Evolutionary conservation across 2,888 invertebrate species (phyloP), one percentile per base, ranked within the genome.

Genomic region (Didymodactylos carnosus): DNA sequence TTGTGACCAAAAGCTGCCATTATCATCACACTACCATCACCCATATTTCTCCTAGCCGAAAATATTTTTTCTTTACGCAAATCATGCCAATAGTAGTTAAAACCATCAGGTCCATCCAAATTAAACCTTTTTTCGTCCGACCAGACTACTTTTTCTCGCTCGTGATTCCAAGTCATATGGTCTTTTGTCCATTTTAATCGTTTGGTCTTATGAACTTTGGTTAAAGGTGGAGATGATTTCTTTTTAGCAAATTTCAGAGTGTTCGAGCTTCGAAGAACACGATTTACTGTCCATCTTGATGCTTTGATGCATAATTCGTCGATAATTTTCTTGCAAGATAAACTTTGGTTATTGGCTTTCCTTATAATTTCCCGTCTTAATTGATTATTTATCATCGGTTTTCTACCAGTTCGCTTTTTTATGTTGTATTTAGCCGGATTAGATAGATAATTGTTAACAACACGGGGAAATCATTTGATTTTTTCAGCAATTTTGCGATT

Each of bases 51-150:
- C 13, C 72, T 78, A 3, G 76, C 76, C 27, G 75, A 77, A 14
- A 51, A 19, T 3, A 39, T 49, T 49, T 75, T 69, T 35, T 78
- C 75, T 39, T 77, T 77, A 11, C 78, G 23, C 2, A 78, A n/a
- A 72, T 78, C 77, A 14, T 75, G 72, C 76, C 78, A 79, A 25
- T 78, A 78, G 25, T 51, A 27, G 2, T 29, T 11, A 27, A 69
- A 78, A 0, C 76, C 78, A 75, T 78, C 78, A 10, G 78, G 78
- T 0, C 78, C 79, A 74, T 78, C 78, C 2, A 77, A 53, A 72
- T 78, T 79, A 23, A 71, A 78, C 53, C 78, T 78, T 25, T 78
- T 78, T 39, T 78, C 78, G 53, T 79, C 79, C 0, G 75, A 73
- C n/a, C 70, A 78, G 6, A 79, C 46, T 0, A 79, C 72, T 75